Base-by-base conservation (phyloP, 2,888 invertebrate species). In the Deroplatys truncata region DNA sequence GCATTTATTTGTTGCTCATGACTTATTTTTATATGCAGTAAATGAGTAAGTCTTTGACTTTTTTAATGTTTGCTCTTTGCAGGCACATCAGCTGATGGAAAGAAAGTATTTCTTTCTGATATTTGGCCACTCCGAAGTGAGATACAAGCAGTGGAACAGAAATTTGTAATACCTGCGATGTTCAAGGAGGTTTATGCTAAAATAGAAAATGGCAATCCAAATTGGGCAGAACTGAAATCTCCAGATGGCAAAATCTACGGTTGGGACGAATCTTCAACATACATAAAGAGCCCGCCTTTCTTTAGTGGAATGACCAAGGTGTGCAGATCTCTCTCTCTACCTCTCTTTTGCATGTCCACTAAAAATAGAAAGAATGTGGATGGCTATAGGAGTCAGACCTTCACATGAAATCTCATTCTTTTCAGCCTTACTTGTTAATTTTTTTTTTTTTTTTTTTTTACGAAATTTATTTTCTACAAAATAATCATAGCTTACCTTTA, bases 241-340 rank as follows among this genome's bases (percentile, higher is more conserved):
- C 98, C 98, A 0, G 95, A 96, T 29, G 96, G 97, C 15, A 95
- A 96, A 92, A 94, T 99, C 29, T 99, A 99, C 94, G 97, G 98
- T 0, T 99, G 99, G 99, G 98, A 98, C 92, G 92, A 93, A 0
- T 94, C 94, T 89, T 99, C 99, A 0, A 99, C 99, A 0, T 99
- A 99, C 93, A 99, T 99, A 91, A 98, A 99, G 94, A 96, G 95
- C 91, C 99, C 99, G 0, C 99, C 99, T 2, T 99, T 99, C 95
- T 99, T 99, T 93, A 97, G 98, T 84, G 95, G 95, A 84, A 97
- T 98, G 96, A 95, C 95, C 83, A 95, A 94, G 94, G 97, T 96
- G 92, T 92, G 92, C 90, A n/a, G n/a, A n/a, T n/a, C n/a, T n/a
- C n/a, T n/a, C n/a, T n/a, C n/a, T n/a, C n/a, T n/a, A n/a, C n/a